Conservation (phyloP, 2,113 vertebrate genomes). For the Menura novaehollandiae region DNA sequence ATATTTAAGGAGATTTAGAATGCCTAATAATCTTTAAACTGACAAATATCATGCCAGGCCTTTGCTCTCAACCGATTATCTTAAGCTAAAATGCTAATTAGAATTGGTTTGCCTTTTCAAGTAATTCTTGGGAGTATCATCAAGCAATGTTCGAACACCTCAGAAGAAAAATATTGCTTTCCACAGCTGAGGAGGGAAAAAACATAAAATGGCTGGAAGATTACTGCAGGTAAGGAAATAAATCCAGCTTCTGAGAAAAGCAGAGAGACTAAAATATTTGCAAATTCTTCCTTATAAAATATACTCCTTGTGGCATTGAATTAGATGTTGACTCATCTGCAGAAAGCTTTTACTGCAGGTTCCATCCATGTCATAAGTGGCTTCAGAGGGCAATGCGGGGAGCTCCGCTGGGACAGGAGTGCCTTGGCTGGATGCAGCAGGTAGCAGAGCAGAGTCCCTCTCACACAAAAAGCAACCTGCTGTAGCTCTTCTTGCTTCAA, state of each 20-base stretch:
- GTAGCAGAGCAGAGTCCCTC: neutral
- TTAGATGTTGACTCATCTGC: accelerated
- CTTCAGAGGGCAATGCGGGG: neutral
- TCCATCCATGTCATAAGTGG: neutral
- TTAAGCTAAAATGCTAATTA: neutral
- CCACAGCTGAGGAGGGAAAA: neutral
- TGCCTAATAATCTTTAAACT: neutral
- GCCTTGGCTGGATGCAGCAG: neutral
- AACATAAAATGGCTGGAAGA: neutral
- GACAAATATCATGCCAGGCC: neutral
- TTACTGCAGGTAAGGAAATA: neutral
- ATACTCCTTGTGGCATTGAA: accelerated
- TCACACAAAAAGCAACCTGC: neutral
- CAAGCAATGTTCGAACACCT: neutral
- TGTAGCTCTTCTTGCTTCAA: neutral
- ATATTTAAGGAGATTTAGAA: neutral
- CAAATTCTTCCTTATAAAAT: neutral
- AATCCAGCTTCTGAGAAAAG: neutral
- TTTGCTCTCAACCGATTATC: neutral
- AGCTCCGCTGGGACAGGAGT: neutral
- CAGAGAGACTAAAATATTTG: neutral
- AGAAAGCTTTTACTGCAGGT: neutral
- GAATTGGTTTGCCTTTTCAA: neutral
- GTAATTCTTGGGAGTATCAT: neutral
- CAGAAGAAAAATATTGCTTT: neutral